A percentile compares a stretch with the other conserved stretches of the same genome.
Evolutionary conservation across 30 jellyfish, hydroid and myxozoan genomes (phyloP).

Genomic region (Cassiopea andromeda): DNA sequence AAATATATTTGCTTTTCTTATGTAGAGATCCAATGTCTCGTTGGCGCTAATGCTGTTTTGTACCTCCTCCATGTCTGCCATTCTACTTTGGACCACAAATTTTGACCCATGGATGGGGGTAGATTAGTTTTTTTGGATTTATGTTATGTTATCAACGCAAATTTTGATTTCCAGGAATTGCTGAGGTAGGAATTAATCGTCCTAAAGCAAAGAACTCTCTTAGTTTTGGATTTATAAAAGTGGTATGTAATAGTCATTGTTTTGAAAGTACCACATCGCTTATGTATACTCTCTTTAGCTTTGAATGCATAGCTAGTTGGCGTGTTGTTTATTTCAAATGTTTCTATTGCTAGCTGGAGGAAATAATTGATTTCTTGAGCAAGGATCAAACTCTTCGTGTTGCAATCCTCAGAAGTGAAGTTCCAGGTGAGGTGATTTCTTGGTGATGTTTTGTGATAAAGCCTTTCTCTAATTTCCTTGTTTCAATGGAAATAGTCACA

Average conservation of each 20-base stretch:
- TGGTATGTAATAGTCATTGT: slow-evolving; percentile 39
- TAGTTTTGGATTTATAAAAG: slow-evolving; percentile 68
- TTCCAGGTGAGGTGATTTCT: slow-evolving; percentile 63
- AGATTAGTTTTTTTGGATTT: neutral
- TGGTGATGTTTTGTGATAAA: neutral
- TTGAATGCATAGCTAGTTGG: too few species aligned
- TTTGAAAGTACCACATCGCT: too few species aligned
- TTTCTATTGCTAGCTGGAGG: slow-evolving; percentile 64
- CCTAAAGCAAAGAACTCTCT: slow-evolving; percentile 92
- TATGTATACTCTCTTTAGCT: too few species aligned
- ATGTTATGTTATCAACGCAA: neutral
- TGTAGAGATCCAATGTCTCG: too few species aligned
- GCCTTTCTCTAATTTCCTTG: neutral
- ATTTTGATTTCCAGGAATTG: slow-evolving; percentile 67
- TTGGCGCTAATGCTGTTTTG: too few species aligned
- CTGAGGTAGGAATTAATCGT: slow-evolving; percentile 83
- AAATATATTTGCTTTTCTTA: too few species aligned
- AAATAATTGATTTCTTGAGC: slow-evolving; percentile 71
- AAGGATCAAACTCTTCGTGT: slow-evolving; percentile 60
- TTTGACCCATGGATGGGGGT: too few species aligned
- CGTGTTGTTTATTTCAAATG: neutral
- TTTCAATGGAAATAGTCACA: too few species aligned
- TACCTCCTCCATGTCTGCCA: too few species aligned
- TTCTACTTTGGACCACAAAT: too few species aligned
- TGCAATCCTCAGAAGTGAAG: slow-evolving; percentile 84